A percentile compares a stretch with the other conserved stretches of the same genome.
phyloP scores from a whole-genome alignment of 2,113 vertebrate genomes.

The Chaetodon trifascialis region DNA sequence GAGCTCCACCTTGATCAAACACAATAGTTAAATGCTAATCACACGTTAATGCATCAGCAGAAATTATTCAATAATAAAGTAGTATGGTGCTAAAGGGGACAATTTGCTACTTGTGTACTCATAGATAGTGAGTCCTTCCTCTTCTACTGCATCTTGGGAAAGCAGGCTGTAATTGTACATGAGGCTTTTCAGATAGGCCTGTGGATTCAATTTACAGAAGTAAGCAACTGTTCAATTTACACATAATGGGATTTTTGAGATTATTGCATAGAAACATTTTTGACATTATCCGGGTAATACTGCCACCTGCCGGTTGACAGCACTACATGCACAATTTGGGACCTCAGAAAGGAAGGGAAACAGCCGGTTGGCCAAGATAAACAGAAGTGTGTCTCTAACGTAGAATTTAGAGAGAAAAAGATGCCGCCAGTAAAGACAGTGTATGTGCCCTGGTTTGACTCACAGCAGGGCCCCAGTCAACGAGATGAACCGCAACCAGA shows the following conservation, averaged over 20 bases:
- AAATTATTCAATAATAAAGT: neutral
- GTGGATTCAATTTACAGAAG: neutral
- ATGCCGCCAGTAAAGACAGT: slow-evolving; percentile 12
- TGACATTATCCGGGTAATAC: neutral
- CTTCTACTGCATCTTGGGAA: no score
- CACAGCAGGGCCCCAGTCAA: slow-evolving; percentile 35
- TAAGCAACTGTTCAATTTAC: neutral
- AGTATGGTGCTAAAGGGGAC: neutral
- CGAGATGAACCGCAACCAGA: neutral
- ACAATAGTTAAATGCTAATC: no score
- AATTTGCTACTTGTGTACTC: neutral
- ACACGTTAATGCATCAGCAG: neutral
- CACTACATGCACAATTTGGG: neutral
- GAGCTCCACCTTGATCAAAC: no score
- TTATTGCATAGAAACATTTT: neutral
- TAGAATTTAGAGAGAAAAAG: neutral
- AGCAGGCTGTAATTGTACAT: no score
- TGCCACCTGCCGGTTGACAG: slow-evolving; percentile 36
- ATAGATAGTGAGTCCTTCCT: no score
- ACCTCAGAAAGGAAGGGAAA: neutral
- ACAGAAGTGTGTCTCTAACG: no score
- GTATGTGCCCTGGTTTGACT: slow-evolving; percentile 27
- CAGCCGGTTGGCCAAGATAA: neutral
- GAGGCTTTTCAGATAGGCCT: neutral
- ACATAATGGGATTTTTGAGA: neutral